Base-by-base conservation (phyloP, 2,888 invertebrate species). In the Caenorhabditis drosophilae region DNA sequence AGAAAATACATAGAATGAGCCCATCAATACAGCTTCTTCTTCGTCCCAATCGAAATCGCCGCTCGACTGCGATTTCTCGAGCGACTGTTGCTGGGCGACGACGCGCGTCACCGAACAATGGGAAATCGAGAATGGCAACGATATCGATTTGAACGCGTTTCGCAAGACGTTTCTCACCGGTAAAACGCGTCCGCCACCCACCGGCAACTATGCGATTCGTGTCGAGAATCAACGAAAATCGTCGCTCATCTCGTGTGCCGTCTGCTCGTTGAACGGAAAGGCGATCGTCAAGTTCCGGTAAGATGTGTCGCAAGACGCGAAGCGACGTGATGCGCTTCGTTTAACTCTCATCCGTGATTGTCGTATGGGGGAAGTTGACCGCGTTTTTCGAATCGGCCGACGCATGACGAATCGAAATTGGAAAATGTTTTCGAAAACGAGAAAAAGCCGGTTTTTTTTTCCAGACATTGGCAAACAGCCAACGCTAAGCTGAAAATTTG, bases 391-490 rank as follows among this genome's bases (percentile, higher is more conserved):
- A 12, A 12, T n/a, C 11, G 36, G 9, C n/a, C 36, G 11, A 16
- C n/a, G 46, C 31, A 31, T 49, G 40, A 54, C 47, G 49, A 47
- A 42, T 49, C 48, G 50, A 48, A 53, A 53, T 48, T 53, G 23
- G 12, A 41, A n/a, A n/a, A 34, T 31, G n/a, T n/a, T n/a, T n/a
- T n/a, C n/a, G n/a, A n/a, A n/a, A n/a, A n/a, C n/a, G n/a, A n/a
- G n/a, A n/a, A n/a, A n/a, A n/a, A n/a, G n/a, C n/a, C n/a, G n/a
- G n/a, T n/a, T n/a, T n/a, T n/a, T n/a, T 31, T 6, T 70, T 74
- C 25, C 55, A 75, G 75, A 49, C 71, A 75, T 41, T 75, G 75
- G 75, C 75, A 75, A 51, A 69, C 62, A 56, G 70, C 75, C 3
- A 68, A 70, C 11, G 70, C 75, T 4, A 58, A 58, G 48, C 57